Evolutionary conservation across 2,113 vertebrate species (phyloP).

Genomic region (Equus przewalskii): DNA sequence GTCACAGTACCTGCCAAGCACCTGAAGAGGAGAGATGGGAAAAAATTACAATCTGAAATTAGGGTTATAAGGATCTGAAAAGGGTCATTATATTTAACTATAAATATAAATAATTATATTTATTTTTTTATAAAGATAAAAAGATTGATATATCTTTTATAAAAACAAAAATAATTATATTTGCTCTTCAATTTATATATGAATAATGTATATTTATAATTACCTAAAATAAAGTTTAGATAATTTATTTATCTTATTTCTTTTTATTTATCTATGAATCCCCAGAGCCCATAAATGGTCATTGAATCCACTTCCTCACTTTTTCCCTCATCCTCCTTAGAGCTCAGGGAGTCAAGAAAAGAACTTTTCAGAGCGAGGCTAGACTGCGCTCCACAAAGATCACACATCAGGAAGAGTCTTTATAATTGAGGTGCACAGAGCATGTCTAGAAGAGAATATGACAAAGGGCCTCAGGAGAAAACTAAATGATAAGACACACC

Average conservation of each 20-base stretch:
- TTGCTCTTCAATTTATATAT: neutral
- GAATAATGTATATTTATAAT: neutral
- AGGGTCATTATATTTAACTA: neutral
- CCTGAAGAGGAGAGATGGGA: neutral
- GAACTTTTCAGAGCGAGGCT: neutral
- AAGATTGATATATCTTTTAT: neutral
- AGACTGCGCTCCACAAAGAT: neutral
- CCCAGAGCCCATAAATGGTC: neutral
- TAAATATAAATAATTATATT: neutral
- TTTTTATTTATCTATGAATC: neutral
- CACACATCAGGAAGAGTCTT: neutral
- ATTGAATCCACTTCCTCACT: neutral
- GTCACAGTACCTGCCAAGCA: neutral
- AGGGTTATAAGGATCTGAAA: neutral
- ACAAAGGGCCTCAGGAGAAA: neutral
- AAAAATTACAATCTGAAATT: constrained; percentile 9
- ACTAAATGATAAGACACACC: neutral
- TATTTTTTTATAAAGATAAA: constrained; percentile 20
- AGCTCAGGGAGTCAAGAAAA: neutral
- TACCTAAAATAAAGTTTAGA: neutral
- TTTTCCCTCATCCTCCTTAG: neutral
- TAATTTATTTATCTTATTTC: neutral
- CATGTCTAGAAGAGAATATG: neutral
- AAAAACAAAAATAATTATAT: neutral
- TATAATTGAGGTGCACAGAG: neutral